These are phyloP conservation scores for Pipistrellus pygmaeus DNA, from an alignment of 2,797 vertebrate genomes.

Conservation along the genomic window DNA sequence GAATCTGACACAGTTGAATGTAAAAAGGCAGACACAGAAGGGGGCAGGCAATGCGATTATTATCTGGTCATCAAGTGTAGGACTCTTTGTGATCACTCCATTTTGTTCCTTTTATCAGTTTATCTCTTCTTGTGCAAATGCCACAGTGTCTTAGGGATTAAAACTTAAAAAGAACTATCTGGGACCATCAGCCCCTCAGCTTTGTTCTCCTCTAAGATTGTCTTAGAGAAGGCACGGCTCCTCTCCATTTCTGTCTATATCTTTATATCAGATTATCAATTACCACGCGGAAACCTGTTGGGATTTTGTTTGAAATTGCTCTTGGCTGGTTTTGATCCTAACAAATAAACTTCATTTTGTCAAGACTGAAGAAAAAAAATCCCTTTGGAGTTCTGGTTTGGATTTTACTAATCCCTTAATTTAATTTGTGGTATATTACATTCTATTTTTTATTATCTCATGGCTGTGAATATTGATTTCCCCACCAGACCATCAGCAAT, in stretches of 20 bases:
- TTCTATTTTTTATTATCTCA: slow-evolving; percentile 54
- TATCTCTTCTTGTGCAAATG: not conserved
- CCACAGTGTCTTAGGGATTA: not conserved
- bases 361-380: not conserved
- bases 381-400: slow-evolving; percentile 58
- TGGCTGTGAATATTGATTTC: slow-evolving; percentile 66
- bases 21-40: not conserved
- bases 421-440: slow-evolving; percentile 62
- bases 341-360: slow-evolving; percentile 67
- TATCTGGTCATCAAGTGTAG: no score
- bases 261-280: slow-evolving; percentile 56
- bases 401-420: slow-evolving; percentile 72
- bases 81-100: not conserved
- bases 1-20: not conserved
- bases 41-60: not conserved
- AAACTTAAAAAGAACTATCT: not conserved
- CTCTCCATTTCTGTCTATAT: not conserved
- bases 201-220: not conserved
- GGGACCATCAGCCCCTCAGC: not conserved
- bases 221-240: not conserved
- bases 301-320: slow-evolving; percentile 20
- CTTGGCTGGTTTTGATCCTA: slow-evolving; percentile 58
- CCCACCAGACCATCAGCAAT: not conserved
- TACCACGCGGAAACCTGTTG: not conserved
- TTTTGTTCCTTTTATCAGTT: not conserved